These are phyloP conservation scores for Clytia hemisphaerica DNA, from an alignment of 30 jellyfish, hydroid and myxozoan species.

Conservation along the genomic window DNA sequence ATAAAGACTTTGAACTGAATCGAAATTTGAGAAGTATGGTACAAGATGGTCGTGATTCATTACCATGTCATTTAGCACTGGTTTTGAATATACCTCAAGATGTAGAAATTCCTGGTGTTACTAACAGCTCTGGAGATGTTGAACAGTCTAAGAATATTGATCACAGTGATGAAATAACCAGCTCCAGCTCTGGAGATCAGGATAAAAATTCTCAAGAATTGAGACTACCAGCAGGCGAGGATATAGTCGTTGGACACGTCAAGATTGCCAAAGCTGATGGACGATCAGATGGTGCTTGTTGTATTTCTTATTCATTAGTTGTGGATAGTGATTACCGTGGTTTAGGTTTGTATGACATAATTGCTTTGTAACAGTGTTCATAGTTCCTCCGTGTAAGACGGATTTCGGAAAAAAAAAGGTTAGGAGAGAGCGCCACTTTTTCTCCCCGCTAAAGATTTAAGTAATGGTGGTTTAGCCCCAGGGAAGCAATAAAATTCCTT, in stretches of 20 bases:
- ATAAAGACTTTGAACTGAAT: neutral
- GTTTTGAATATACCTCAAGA: neutral
- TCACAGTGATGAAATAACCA: neutral
- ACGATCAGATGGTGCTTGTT: conserved; percentile 30
- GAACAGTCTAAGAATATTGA: neutral
- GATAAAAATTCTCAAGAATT: neutral
- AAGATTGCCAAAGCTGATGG: conserved; percentile 20
- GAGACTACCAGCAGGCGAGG: neutral
- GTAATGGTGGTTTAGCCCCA: too few species aligned
- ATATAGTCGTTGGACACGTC: conserved; percentile 30
- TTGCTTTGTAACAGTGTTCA: too few species aligned
- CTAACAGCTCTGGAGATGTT: neutral
- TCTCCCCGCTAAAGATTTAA: too few species aligned
- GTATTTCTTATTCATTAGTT: conserved; percentile 13
- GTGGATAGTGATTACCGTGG: conserved; percentile 12
- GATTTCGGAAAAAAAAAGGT: too few species aligned
- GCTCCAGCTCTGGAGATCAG: neutral
- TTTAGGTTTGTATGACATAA: conserved; percentile 22
- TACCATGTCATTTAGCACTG: conserved; percentile 29
- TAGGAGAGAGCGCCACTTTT: too few species aligned
- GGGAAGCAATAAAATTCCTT: too few species aligned
- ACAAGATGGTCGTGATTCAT: conserved; percentile 4
- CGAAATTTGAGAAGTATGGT: conserved; percentile 21
- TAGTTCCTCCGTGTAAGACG: too few species aligned
- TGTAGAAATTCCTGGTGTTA: neutral